Evolutionary conservation across 1,140 invertebrate species (phyloP).

Genomic region (Sarcophaga bullata): DNA sequence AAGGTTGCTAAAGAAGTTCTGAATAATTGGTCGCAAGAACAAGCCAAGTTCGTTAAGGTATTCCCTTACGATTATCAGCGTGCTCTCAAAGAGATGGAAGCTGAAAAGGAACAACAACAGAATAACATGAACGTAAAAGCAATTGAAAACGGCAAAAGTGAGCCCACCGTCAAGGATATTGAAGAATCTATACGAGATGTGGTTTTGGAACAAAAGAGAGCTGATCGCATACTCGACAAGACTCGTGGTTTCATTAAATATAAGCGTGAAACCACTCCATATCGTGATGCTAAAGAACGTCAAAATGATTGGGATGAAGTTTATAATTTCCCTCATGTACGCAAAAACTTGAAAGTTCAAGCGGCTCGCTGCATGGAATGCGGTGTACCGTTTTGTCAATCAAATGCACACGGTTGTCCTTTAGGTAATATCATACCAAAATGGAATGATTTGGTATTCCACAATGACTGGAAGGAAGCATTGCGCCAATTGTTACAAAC

Average conservation of each 20-base stretch:
- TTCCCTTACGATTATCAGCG: constrained; percentile 98
- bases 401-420: constrained; percentile 91
- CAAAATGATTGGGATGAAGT: constrained; percentile 97
- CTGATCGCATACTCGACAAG: constrained; percentile 88
- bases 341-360: constrained; percentile 88
- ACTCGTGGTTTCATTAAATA: constrained; percentile 97
- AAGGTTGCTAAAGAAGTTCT: constrained; percentile 83
- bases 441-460: constrained; percentile 97
- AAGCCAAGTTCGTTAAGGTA: constrained; percentile 91
- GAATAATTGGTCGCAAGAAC: constrained; percentile 82
- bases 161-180: constrained; percentile 79
- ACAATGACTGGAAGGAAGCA: constrained; percentile 97
- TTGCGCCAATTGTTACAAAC: constrained; percentile 94
- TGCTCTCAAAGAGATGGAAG: constrained; percentile 81
- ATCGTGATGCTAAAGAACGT: constrained; percentile 84
- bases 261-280: constrained; percentile 84
- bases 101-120: constrained; percentile 70
- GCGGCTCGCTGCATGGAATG: constrained; percentile 99
- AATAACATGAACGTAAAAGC: constrained; percentile 63
- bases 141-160: constrained; percentile 67
- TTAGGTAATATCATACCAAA: constrained; percentile 99
- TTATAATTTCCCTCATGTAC: constrained; percentile 87
- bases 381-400: constrained; percentile 99
- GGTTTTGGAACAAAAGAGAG: constrained; percentile 82
- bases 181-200: constrained; percentile 85